phyloP scores from a whole-genome alignment of 64 coral and sea anemone species.

The Hydrozoanthus tunicans region DNA sequence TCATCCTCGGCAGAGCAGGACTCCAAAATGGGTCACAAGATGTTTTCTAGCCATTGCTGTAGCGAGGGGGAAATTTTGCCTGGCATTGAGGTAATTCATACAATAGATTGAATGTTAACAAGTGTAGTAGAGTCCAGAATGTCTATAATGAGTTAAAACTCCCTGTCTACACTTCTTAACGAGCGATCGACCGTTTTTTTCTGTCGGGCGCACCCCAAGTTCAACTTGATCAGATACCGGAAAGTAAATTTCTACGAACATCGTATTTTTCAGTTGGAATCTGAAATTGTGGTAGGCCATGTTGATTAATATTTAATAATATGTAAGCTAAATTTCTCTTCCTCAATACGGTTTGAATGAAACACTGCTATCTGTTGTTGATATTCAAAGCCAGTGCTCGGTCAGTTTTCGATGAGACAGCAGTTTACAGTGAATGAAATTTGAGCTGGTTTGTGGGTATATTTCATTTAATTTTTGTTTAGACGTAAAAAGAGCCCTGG shows the following conservation, averaged over 20 bases:
- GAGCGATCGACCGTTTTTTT: not conserved
- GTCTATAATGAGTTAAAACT: not conserved
- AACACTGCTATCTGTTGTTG: not conserved
- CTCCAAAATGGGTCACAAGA: conserved; percentile 54
- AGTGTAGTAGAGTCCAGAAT: not conserved
- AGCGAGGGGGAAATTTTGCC: conserved; percentile 23
- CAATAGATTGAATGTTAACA: not conserved
- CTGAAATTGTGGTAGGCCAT: conserved; percentile 46
- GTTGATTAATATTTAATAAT: conserved; percentile 49
- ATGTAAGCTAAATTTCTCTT: conserved; percentile 2
- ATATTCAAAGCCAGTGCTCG: not conserved
- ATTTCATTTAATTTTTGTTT: not conserved
- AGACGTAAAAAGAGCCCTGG: not conserved
- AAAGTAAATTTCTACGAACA: not conserved
- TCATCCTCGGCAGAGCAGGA: not conserved
- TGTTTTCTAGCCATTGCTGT: not conserved
- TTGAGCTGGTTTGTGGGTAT: not conserved
- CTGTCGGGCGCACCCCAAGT: conserved; percentile 18
- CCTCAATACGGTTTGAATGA: not conserved
- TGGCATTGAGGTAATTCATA: conserved; percentile 50
- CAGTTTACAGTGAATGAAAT: not conserved
- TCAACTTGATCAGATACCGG: not conserved
- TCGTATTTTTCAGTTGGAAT: conserved; percentile 32
- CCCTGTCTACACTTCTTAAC: not conserved
- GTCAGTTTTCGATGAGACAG: not conserved